Evolutionary conservation across 2,888 invertebrate genomes (phyloP).

Genomic region (Caenorhabditis sp.): DNA sequence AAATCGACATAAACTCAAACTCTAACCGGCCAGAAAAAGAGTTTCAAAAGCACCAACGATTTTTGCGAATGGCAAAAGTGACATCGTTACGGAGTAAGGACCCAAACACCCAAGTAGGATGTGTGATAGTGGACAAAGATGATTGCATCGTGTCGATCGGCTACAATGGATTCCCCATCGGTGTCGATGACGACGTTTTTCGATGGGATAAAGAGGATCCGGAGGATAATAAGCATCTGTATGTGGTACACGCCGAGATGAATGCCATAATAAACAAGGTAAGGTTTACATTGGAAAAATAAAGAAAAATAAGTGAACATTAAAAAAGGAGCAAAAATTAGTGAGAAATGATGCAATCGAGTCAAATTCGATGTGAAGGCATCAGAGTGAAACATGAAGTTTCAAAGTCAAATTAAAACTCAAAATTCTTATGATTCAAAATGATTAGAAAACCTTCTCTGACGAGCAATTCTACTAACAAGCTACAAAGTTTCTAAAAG

Average conservation of each 20-base stretch:
- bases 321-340: background rate
- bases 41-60: conserved; percentile 41
- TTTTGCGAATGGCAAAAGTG: conserved; percentile 58
- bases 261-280: conserved; percentile 94
- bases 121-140: conserved; percentile 92
- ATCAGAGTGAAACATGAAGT: no score
- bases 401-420: no score
- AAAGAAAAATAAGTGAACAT: background rate
- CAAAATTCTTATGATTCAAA: no score
- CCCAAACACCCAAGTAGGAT: conserved; percentile 86
- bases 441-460: no score
- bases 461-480: no score
- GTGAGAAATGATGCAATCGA: no score
- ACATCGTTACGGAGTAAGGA: conserved; percentile 72
- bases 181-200: conserved; percentile 92
- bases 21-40: background rate
- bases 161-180: conserved; percentile 94
- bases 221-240: conserved; percentile 69
- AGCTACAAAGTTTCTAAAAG: no score
- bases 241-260: conserved; percentile 96
- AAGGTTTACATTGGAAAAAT: background rate
- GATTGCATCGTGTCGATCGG: conserved; percentile 94
- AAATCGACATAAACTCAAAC: conserved; percentile 16
- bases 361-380: no score
- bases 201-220: conserved; percentile 90